Evolutionary conservation across 2,797 vertebrate genomes (phyloP), one percentile per base, ranked within the genome.

Genomic region (Siniperca obscura): DNA sequence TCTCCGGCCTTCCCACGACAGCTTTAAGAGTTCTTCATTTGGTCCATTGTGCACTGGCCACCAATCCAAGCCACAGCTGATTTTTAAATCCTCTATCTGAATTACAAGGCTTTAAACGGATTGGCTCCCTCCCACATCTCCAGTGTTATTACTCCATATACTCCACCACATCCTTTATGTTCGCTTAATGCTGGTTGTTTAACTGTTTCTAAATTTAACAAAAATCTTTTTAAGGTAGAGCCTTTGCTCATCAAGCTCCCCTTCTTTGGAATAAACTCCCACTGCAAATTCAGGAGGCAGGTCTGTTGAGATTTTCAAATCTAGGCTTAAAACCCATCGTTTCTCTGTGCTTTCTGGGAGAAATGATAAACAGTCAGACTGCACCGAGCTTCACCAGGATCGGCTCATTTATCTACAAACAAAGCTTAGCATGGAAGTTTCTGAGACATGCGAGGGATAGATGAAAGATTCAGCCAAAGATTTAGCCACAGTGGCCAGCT

Each of bases 11-110:
- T 25, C 62, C 62, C 62, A 25, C 40, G 16, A 9, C 62, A 14
- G 62, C 61, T 44, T 64, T 64, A 64, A 25, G 61, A 44, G 38
- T 12, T 64, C 38, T 64, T 64, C 61, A 64, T 64, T 64, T 44
- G 61, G 38, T 48, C 16, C 46, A 16, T 48, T 48, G 17, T 48
- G 16, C 46, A 4, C 38, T 25, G 22, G 4, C 22, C 0, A 25
- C 22, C 4, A 48, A 48, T 17, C 25, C 5, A 40, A 42, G 38
- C 38, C 21, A 64, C 38, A 42, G 62, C 62, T 25, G 22, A 46
- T 46, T 65, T 46, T 22, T 27, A 44, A 55, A 25, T 67, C 16
- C 30, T 36, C 10, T 46, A 4, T 52, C 65, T 68, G 25, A 36
- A 36, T 10, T 5, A 65, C 44, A 30, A 50, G 66, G 34, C 57